Evolutionary conservation across 2,113 vertebrate species (phyloP).

Genomic region (Aix galericulata): DNA sequence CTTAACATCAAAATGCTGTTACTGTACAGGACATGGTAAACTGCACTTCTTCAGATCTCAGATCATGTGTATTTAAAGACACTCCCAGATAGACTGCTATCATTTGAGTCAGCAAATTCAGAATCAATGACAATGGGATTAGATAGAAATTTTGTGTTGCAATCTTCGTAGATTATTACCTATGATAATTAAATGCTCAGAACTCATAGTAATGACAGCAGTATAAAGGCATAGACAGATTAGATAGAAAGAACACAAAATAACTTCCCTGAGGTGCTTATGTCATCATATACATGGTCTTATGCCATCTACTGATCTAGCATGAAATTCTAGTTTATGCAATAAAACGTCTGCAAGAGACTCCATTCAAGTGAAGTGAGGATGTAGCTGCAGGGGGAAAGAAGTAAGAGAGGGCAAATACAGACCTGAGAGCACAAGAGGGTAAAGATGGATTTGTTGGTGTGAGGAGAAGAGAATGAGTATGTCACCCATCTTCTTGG

Average conservation of each 20-base stretch:
- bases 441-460: not conserved
- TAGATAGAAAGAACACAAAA: slow-evolving; percentile 7
- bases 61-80: not conserved
- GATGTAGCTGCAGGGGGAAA: not conserved
- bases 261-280: not conserved
- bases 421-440: not conserved
- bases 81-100: not conserved
- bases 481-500: not conserved
- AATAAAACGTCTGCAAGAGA: not conserved
- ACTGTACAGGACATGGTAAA: not conserved
- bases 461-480: not conserved
- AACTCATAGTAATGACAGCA: not conserved
- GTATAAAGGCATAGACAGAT: slow-evolving; percentile 7
- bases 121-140: not conserved
- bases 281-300: not conserved
- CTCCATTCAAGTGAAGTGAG: not conserved
- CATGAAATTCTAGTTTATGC: not conserved
- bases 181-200: not conserved
- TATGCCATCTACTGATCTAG: not conserved
- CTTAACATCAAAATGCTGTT: not conserved
- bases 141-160: not conserved
- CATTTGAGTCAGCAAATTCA: slow-evolving; percentile 26
- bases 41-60: not conserved
- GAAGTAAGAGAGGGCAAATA: not conserved
- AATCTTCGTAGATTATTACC: slow-evolving; percentile 33